Evolutionary conservation across 2,888 invertebrate genomes (phyloP), one percentile per base, ranked within the genome.

Genomic region (Apoderus coryli): DNA sequence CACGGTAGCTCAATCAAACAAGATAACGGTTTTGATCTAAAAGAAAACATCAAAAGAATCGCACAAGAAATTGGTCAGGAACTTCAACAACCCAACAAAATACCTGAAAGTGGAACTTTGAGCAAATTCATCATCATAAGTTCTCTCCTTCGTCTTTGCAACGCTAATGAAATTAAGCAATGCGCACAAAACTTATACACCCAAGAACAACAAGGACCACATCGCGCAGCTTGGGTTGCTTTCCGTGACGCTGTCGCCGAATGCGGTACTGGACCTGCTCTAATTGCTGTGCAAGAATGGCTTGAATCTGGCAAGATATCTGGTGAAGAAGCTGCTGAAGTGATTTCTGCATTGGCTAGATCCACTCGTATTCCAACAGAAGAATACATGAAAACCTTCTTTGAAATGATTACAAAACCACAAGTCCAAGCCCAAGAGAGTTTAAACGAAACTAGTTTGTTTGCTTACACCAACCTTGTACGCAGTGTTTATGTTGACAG

Each of bases 211-310:
- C 38, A 54, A 24, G 50, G 46, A 12, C 36, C 41, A 10, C 47
- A 53, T n/a, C 45, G 53, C 28, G 60, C 64, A 28, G 61, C 67
- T 45, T 76, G 74, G 72, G 62, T 57, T 50, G 63, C 67, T n/a
- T 71, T 63, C 55, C 69, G 74, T 27, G 78, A 76, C 44, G 73
- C 72, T 14, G 61, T 76, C 3, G 61, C 67, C 7, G 66, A 75
- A 53, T 61, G 70, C 12, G 79, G 78, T 31, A 77, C 76, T 10
- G 65, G 69, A 25, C 76, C 78, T 2, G 72, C 77, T 26, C 64
- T 76, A 41, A 48, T 66, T 31, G 61, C 61, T 40, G 64, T 78
- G 42, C 64, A 65, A 43, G 51, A 64, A n/a, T 72, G 69, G 71
- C 69, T 76, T 33, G 49, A 62, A 38, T 60, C 49, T 29, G 58